Conservation (phyloP, 2,797 vertebrate genomes). For the Salmo trutta region DNA sequence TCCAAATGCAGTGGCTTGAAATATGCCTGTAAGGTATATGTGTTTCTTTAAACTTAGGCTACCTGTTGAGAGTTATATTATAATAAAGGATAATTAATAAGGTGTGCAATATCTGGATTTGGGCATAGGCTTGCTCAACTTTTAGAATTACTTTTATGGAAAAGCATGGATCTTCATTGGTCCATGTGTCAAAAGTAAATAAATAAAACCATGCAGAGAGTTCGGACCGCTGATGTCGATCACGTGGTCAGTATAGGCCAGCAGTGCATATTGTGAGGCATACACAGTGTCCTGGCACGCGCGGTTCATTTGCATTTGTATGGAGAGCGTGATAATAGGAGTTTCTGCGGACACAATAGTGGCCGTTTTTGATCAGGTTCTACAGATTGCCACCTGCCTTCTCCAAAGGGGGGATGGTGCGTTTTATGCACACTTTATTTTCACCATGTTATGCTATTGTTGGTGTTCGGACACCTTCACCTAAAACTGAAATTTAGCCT, state of each 20-base stretch:
- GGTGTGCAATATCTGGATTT: too few relatives aligned
- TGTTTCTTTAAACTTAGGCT: too few relatives aligned
- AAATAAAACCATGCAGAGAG: conserved; percentile 42
- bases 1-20: not conserved
- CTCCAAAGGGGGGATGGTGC: conserved; percentile 23
- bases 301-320: conserved; percentile 89
- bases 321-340: conserved; percentile 75
- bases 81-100: too few relatives aligned
- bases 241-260: conserved; percentile 62
- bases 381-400: conserved; percentile 80
- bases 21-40: too few relatives aligned
- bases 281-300: conserved; percentile 80
- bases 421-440: conserved; percentile 27
- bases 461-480: conserved; percentile 18
- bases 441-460: conserved; percentile 20
- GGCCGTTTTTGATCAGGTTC: conserved; percentile 60
- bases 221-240: conserved; percentile 55
- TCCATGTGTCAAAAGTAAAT: conserved; percentile 41
- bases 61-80: too few relatives aligned
- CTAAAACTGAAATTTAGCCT: conserved; percentile 6
- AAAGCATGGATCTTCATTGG: not conserved
- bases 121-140: not conserved
- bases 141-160: not conserved
- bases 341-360: conserved; percentile 72
- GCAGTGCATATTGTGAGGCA: conserved; percentile 73